phyloP scores from a whole-genome alignment of 2,888 invertebrate species.

The Acronicta aceris region DNA sequence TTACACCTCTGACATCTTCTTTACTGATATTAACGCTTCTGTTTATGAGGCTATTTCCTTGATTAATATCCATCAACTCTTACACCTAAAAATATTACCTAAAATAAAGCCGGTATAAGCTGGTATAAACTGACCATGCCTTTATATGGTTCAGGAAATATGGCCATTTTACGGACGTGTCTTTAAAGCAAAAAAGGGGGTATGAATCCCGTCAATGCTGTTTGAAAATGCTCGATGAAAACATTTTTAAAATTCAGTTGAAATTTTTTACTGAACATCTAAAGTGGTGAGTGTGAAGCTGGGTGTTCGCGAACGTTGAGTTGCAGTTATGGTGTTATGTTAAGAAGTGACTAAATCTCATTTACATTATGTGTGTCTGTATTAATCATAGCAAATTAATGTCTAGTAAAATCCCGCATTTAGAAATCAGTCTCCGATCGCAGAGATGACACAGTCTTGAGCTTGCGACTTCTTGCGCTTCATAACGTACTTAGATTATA shows the following conservation, averaged over 20 bases:
- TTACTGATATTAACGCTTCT: too few species aligned
- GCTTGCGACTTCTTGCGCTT: conserved; percentile 53
- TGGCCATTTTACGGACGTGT: too few species aligned
- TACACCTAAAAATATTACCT: too few species aligned
- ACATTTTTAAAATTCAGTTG: neutral
- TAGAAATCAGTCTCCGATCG: conserved; percentile 47
- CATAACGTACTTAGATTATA: conserved; percentile 53
- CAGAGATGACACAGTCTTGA: conserved; percentile 42
- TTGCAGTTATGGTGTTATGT: conserved; percentile 43
- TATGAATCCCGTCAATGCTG: too few species aligned
- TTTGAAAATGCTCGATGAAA: neutral
- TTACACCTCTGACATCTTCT: too few species aligned
- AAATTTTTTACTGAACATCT: neutral
- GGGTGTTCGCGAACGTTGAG: conserved; percentile 34
- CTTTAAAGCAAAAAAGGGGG: too few species aligned
- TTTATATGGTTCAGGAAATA: too few species aligned
- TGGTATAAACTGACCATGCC: too few species aligned
- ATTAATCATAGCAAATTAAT: conserved; percentile 50
- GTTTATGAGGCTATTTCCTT: too few species aligned
- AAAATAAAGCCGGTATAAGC: too few species aligned
- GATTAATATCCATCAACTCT: too few species aligned
- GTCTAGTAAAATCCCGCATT: conserved; percentile 49
- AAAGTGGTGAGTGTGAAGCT: neutral
- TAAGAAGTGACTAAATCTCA: conserved; percentile 56
- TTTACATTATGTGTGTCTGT: conserved; percentile 59